Conservation (phyloP, 2,888 invertebrate species). For the Chrysodeixis includens region DNA sequence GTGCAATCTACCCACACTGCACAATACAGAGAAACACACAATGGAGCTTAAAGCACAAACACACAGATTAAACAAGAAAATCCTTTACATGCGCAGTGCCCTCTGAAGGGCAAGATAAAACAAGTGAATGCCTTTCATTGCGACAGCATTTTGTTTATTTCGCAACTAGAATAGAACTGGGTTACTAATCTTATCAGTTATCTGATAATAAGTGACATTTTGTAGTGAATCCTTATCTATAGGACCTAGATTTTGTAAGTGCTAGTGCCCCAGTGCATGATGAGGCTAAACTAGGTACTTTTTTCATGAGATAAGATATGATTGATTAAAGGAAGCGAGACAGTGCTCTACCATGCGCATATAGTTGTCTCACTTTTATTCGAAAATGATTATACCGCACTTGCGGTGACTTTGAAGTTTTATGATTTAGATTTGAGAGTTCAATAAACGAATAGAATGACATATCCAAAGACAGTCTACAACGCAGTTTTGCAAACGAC, state of each 20-base stretch:
- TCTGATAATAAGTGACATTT: neutral
- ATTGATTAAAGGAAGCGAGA: too few relatives aligned
- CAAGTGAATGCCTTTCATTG: neutral
- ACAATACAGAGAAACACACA: neutral
- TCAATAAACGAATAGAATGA: neutral
- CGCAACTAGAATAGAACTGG: constrained; percentile 1
- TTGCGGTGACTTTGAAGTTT: too few relatives aligned
- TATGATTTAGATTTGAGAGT: too few relatives aligned
- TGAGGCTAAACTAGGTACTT: neutral
- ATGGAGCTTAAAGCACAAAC: neutral
- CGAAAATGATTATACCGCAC: too few relatives aligned
- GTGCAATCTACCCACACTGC: neutral
- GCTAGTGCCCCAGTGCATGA: neutral
- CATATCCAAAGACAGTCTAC: neutral
- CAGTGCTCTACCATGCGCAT: too few relatives aligned
- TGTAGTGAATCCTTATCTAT: neutral
- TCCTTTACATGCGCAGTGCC: neutral
- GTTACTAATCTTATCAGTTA: neutral
- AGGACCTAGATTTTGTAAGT: constrained; percentile 1
- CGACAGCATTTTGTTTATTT: neutral
- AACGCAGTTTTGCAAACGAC: neutral
- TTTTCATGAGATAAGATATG: too few relatives aligned
- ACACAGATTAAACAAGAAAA: neutral
- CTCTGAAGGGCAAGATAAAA: neutral
- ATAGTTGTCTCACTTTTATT: too few relatives aligned